Conservation (phyloP, 2,888 invertebrate genomes). For the Drosophila mulleri region DNA sequence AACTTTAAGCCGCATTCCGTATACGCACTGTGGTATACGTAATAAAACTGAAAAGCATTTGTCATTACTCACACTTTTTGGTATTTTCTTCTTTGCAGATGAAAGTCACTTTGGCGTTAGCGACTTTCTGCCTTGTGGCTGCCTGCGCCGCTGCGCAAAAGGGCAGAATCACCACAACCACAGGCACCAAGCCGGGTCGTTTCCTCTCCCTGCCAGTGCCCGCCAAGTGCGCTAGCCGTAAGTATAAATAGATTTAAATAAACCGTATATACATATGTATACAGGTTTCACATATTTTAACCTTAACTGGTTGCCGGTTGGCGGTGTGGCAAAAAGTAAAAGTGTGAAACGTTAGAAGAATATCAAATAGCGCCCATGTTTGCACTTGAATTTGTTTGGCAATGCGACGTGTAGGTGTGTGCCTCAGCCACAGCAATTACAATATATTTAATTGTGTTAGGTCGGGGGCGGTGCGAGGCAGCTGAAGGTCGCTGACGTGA, state of each 20-base stretch:
- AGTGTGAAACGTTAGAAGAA: conserved; percentile 63
- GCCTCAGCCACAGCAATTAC: conserved; percentile 28
- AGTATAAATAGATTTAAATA: conserved; percentile 85
- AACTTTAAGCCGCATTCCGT: conserved; percentile 65
- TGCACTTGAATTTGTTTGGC: conserved; percentile 75
- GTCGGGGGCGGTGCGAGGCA: conserved; percentile 10
- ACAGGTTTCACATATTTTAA: conserved; percentile 12
- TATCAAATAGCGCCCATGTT: conserved; percentile 59
- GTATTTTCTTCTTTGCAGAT: conserved; percentile 86
- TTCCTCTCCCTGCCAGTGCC: conserved; percentile 93
- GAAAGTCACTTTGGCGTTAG: conserved; percentile 89
- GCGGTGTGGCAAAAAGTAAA: conserved; percentile 65
- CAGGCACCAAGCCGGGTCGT: conserved; percentile 90
- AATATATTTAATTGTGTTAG: conserved; percentile 39
- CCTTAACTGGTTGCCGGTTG: conserved; percentile 20
- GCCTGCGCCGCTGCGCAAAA: conserved; percentile 87
- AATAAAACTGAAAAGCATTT: not conserved
- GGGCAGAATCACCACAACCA: conserved; percentile 87
- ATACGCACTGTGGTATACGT: conserved; percentile 54
- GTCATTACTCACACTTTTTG: conserved; percentile 3
- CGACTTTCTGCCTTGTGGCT: conserved; percentile 86
- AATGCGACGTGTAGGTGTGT: conserved; percentile 70
- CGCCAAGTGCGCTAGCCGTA: conserved; percentile 93
- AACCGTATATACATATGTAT: not conserved
- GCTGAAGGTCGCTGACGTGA: conserved; percentile 72